These are phyloP conservation scores for Entosphenus tridentatus DNA, from an alignment of 2,113 vertebrate species.

Conservation along the genomic window DNA sequence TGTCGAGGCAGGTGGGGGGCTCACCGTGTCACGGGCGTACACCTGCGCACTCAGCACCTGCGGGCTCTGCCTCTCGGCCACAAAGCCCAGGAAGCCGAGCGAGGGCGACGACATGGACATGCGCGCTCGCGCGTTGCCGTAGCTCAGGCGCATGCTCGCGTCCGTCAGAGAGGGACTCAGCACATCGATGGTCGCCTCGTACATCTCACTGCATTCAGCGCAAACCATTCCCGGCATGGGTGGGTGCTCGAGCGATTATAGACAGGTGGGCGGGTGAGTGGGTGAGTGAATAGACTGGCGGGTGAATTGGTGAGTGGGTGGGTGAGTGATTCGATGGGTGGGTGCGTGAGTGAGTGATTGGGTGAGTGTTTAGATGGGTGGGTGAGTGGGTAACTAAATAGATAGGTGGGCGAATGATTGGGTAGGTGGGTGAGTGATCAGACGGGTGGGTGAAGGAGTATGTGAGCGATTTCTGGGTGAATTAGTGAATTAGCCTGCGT, in stretches of 20 bases:
- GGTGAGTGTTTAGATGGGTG: not conserved
- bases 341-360: not conserved
- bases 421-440: not conserved
- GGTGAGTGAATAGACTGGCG: not conserved
- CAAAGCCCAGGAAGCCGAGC: conserved; percentile 1
- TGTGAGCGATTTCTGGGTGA: not conserved
- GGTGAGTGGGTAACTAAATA: not conserved
- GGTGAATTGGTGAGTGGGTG: not conserved
- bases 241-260: too few relatives aligned
- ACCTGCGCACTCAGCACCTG: too few relatives aligned
- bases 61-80: not conserved
- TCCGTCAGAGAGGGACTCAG: not conserved
- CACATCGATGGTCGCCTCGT: not conserved
- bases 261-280: not conserved
- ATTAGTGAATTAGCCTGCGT: not conserved
- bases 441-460: not conserved
- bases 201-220: not conserved
- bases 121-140: not conserved
- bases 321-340: not conserved
- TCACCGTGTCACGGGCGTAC: too few relatives aligned
- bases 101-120: not conserved
- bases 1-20: too few relatives aligned
- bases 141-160: not conserved
- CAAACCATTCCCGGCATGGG: too few relatives aligned
- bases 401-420: not conserved